A percentile compares a stretch with the other conserved stretches of the same genome.
phyloP scores from a whole-genome alignment of 2,888 invertebrate genomes.

The Eudemis profundana region DNA sequence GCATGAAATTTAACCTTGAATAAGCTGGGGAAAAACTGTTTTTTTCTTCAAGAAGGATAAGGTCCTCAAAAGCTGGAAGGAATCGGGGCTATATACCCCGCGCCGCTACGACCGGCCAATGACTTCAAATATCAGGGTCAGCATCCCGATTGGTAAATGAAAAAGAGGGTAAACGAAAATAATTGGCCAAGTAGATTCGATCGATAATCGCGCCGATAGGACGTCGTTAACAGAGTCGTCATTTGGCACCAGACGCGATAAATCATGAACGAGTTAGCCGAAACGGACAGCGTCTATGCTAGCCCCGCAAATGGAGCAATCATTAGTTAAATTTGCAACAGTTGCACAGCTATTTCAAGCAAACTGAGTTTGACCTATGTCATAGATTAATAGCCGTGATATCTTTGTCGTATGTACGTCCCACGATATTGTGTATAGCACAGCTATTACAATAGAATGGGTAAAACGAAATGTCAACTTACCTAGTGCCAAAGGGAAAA shows the following conservation, averaged over 20 bases:
- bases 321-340: constrained; percentile 76
- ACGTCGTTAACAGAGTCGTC: constrained; percentile 31
- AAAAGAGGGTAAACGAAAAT: too few relatives aligned
- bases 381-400: constrained; percentile 53
- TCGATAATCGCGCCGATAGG: constrained; percentile 28
- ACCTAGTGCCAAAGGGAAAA: constrained; percentile 56
- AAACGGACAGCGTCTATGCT: constrained; percentile 48
- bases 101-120: neutral
- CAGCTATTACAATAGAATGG: constrained; percentile 40
- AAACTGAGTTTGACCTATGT: constrained; percentile 48
- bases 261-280: constrained; percentile 36
- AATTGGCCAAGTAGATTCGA: constrained; percentile 37
- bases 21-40: too few relatives aligned
- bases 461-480: constrained; percentile 45
- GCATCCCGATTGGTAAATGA: too few relatives aligned
- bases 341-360: constrained; percentile 66
- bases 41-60: too few relatives aligned
- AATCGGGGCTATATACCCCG: too few relatives aligned
- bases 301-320: constrained; percentile 61
- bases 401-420: constrained; percentile 41
- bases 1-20: too few relatives aligned
- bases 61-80: too few relatives aligned
- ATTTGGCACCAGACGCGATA: constrained; percentile 39
- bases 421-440: constrained; percentile 40
- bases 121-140: neutral